These are phyloP conservation scores for Hipposideros armiger DNA, from an alignment of 2,113 vertebrate genomes.

Conservation along the genomic window DNA sequence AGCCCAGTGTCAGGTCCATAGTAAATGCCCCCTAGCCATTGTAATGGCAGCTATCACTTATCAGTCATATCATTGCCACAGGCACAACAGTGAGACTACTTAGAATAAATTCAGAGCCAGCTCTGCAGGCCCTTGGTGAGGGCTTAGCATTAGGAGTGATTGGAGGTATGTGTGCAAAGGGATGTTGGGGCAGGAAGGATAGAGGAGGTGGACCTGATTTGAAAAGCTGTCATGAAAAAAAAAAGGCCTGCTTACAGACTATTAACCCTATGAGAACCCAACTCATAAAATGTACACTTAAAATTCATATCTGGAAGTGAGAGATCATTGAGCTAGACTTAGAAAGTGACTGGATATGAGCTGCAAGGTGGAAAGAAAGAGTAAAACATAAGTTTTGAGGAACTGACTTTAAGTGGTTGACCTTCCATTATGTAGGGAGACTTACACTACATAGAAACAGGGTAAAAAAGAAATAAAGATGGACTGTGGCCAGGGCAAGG, in stretches of 20 bases:
- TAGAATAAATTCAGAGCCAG: not conserved
- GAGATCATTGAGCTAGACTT: not conserved
- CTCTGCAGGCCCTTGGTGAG: accelerated
- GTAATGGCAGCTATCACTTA: not conserved
- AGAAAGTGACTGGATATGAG: not conserved
- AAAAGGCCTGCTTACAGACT: not conserved
- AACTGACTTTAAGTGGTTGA: not conserved
- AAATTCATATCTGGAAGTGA: not conserved
- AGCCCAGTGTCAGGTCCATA: not conserved
- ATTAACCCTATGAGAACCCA: not conserved
- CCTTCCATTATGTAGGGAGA: too few species aligned
- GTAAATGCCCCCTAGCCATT: not conserved
- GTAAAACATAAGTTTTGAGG: not conserved
- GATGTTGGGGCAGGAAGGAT: not conserved
- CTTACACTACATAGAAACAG: not conserved
- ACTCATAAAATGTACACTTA: not conserved
- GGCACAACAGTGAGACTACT: not conserved
- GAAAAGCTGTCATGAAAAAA: not conserved
- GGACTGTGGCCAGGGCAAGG: too few species aligned
- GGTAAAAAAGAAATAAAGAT: not conserved
- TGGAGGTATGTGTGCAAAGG: not conserved
- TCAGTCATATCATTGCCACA: not conserved
- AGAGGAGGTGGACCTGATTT: not conserved
- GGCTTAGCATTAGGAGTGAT: accelerated
- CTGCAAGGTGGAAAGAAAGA: not conserved